Conservation (phyloP, 1,140 invertebrate genomes). For the Drosophila pandora region DNA sequence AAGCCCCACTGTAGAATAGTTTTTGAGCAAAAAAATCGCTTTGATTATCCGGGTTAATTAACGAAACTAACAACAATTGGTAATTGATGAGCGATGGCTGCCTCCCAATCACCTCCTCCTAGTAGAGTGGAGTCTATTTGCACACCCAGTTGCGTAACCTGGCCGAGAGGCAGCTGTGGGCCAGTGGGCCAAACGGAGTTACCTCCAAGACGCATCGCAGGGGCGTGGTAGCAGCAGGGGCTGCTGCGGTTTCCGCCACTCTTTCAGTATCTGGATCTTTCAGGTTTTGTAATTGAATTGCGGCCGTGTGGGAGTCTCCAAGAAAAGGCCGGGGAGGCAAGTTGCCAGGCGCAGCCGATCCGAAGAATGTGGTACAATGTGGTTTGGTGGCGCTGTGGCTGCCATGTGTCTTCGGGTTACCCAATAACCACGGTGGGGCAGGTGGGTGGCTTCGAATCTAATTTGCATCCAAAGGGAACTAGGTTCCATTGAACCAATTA, state of each 20-base stretch:
- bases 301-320: constrained; percentile 11
- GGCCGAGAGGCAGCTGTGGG: constrained; percentile 39
- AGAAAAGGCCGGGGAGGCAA: too few species aligned
- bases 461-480: neutral
- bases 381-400: constrained; percentile 40
- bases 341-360: constrained; percentile 23
- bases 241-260: constrained; percentile 37
- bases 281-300: constrained; percentile 62
- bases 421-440: constrained; percentile 17
- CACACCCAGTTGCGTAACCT: constrained; percentile 54
- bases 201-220: constrained; percentile 37
- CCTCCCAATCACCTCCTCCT: constrained; percentile 55
- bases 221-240: constrained; percentile 28
- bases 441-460: constrained; percentile 14
- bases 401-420: constrained; percentile 18
- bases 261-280: constrained; percentile 19
- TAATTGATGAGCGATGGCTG: constrained; percentile 63
- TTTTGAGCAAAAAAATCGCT: constrained; percentile 16
- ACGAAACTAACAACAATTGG: constrained; percentile 65
- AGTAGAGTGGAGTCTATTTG: constrained; percentile 44
- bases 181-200: constrained; percentile 39
- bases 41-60: constrained; percentile 73
- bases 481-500: too few species aligned
- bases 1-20: constrained; percentile 5
- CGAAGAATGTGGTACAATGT: constrained; percentile 32